Base-by-base conservation (phyloP, 1,140 invertebrate genomes). In the Rhynchophorus ferrugineus region DNA sequence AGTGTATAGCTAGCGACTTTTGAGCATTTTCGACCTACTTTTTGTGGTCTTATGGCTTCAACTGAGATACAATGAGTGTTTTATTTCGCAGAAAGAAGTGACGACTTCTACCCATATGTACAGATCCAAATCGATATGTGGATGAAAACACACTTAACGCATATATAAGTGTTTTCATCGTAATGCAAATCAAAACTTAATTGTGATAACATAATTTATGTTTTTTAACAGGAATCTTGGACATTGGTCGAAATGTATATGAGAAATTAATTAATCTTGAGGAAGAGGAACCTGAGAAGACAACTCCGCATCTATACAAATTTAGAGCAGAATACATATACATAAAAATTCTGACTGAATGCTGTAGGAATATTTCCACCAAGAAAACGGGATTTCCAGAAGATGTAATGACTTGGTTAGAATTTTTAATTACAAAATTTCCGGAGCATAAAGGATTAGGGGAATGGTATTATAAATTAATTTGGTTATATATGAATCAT, bases 271-370 rank as follows among this genome's bases (percentile, higher is more conserved):
- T 11, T n/a, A 8, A 42, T 8, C 8, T 42, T 1, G 17, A 13
- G 5, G 13, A 8, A 9, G 20, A 33, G 9, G 33, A 54, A 34
- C 3, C 13, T 6, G 33, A 41, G 41, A 14, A 44, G 21, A 11
- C 37, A 17, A 45, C 44, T 17, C 57, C 53, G 24, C 57, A 61
- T 53, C 21, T 58, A 7, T 53, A 51, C 33, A 18, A 19, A 37
- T 61, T 58, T 34, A 49, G 47, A 21, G 52, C 59, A n/a, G 33
- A 41, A 19, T 29, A 55, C n/a, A 49, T 56, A 9, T 61, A 61
- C 18, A 22, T 14, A 3, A 22, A 13, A 16, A 19, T 46, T 2
- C 42, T 61, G 37, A 49, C 51, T 6, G 19, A 11, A 7, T 45
- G 43, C 33, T 33, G 33, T 17, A 41, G 51, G 16, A 3, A 41